Evolutionary conservation across 2,113 vertebrate genomes (phyloP).

Genomic region (Muntiacus reevesi): DNA sequence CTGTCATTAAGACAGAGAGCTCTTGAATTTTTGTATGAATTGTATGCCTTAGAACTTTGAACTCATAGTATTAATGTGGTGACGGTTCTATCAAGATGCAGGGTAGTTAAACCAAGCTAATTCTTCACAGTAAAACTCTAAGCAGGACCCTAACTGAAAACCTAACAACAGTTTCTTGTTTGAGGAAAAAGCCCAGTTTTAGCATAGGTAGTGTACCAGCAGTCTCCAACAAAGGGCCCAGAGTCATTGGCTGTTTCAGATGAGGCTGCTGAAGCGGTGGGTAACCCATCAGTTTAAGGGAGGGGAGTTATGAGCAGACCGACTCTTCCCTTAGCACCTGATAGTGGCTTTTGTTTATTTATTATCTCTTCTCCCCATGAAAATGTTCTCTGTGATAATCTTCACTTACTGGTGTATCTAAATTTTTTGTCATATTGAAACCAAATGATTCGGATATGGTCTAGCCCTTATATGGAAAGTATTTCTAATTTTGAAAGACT

Average conservation of each 20-base stretch:
- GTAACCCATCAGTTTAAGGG: not conserved
- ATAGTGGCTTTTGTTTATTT: not conserved
- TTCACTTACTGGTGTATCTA: not conserved
- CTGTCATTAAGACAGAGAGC: not conserved
- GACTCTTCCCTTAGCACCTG: not conserved
- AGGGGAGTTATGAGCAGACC: not conserved
- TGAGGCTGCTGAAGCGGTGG: not conserved
- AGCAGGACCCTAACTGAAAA: not conserved
- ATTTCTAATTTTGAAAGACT: not conserved
- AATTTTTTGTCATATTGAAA: not conserved
- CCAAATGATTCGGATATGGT: not conserved
- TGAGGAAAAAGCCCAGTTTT: not conserved
- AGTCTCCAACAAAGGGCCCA: not conserved
- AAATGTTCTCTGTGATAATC: not conserved
- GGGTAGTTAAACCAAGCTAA: not conserved
- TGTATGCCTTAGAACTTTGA: not conserved
- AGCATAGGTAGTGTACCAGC: not conserved
- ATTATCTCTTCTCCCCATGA: not conserved
- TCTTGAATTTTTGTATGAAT: not conserved
- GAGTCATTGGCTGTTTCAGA: not conserved
- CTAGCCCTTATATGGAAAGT: not conserved
- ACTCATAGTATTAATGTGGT: not conserved
- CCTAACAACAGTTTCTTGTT: not conserved
- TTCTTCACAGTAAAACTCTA: not conserved
- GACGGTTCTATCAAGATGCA: not conserved